Percentiles rank a stretch among this genome's conserved stretches.
Conservation (phyloP, 2,888 invertebrate species). For the Apomyelois bistriatella region DNA sequence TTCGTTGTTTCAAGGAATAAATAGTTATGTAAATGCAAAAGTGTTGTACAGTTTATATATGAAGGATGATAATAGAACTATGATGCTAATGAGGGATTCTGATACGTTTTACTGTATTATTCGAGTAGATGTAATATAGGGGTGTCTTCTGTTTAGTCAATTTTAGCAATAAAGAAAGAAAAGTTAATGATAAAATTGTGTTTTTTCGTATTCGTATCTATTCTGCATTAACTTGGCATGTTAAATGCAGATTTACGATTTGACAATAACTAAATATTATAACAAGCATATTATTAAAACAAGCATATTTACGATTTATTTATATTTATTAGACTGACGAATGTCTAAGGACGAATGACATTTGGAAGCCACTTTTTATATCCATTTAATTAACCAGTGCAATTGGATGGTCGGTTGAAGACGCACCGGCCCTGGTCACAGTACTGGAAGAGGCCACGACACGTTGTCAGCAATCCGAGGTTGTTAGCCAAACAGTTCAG, state of each 20-base stretch:
- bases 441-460: constrained; percentile 33
- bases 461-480: constrained; percentile 30
- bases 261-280: too few species aligned
- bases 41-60: constrained; percentile 22
- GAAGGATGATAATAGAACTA: constrained; percentile 21
- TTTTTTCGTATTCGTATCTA: not conserved
- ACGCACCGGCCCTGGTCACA: constrained; percentile 25
- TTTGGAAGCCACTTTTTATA: not conserved
- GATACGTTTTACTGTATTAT: not conserved
- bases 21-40: not conserved
- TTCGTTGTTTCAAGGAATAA: not conserved
- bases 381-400: not conserved
- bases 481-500: constrained; percentile 32
- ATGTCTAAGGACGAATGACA: too few species aligned
- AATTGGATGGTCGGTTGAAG: constrained; percentile 7
- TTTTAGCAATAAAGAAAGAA: too few species aligned
- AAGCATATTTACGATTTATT: too few species aligned
- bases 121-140: not conserved
- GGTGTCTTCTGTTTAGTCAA: not conserved
- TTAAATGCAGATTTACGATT: too few species aligned
- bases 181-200: too few species aligned
- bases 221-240: not conserved
- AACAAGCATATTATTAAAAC: too few species aligned
- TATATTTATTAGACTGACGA: too few species aligned
- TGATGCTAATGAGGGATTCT: constrained; percentile 25